These are phyloP conservation scores for Otis tarda DNA, from an alignment of 2,113 vertebrate genomes.

Conservation along the genomic window DNA sequence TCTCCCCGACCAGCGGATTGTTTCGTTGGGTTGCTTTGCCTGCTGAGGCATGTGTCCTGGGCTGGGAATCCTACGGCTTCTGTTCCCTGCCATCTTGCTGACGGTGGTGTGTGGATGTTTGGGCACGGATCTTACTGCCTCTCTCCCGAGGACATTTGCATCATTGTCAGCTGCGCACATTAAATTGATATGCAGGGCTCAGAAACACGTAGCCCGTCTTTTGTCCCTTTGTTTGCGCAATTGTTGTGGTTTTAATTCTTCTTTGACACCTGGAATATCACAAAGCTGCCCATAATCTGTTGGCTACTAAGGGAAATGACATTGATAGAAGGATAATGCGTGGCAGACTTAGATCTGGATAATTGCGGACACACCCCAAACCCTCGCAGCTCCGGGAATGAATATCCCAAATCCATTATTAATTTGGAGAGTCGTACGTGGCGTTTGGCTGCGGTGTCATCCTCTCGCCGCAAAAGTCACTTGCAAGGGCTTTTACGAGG, in stretches of 20 bases:
- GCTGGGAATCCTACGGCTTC: conserved; percentile 63
- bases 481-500: not conserved
- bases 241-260: conserved; percentile 70
- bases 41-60: conserved; percentile 63
- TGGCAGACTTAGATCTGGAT: conserved; percentile 50
- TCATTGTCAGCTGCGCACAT: conserved; percentile 67
- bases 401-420: conserved; percentile 52
- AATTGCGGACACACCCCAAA: conserved; percentile 58
- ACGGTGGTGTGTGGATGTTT: conserved; percentile 58
- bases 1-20: conserved; percentile 62
- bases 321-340: conserved; percentile 62
- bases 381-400: conserved; percentile 28
- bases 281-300: conserved; percentile 69
- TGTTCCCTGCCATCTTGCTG: conserved; percentile 62
- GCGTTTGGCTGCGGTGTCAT: conserved; percentile 3
- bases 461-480: not conserved
- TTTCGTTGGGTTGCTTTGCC: conserved; percentile 61
- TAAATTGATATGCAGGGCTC: conserved; percentile 68
- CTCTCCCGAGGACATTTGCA: conserved; percentile 64
- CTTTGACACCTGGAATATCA: conserved; percentile 72
- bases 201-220: conserved; percentile 59
- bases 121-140: conserved; percentile 54
- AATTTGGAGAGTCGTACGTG: conserved; percentile 16
- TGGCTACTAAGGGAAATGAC: conserved; percentile 57
- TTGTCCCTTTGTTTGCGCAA: conserved; percentile 66